Conservation (phyloP, 2,113 vertebrate species). For the Etia nguti region DNA sequence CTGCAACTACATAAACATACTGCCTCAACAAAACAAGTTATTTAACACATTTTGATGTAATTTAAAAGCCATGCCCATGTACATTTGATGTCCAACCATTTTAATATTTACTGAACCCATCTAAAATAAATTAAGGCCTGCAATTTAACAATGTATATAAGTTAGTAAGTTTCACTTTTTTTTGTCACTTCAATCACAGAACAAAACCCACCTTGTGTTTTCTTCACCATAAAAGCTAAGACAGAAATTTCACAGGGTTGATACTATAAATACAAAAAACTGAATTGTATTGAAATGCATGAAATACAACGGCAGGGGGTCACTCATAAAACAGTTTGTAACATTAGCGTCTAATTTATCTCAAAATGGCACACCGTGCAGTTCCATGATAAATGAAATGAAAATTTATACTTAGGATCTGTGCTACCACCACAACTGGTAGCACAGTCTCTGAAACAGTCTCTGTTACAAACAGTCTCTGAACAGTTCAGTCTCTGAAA, state of each 20-base stretch:
- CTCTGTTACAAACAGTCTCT: background rate
- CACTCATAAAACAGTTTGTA: background rate
- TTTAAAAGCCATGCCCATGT: background rate
- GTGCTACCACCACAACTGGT: background rate
- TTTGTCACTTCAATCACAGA: constrained; percentile 2
- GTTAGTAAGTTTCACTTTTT: background rate
- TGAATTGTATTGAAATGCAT: background rate
- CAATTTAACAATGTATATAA: background rate
- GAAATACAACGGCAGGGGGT: background rate
- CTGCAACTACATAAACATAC: background rate
- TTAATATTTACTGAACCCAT: background rate
- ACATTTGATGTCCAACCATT: background rate
- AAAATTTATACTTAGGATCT: background rate
- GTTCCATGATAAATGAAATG: background rate
- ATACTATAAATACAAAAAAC: background rate
- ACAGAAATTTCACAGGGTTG: background rate
- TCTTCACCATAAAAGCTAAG: background rate
- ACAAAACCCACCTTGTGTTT: background rate
- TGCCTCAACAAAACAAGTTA: background rate
- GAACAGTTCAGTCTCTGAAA: background rate
- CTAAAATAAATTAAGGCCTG: background rate
- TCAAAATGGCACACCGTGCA: background rate
- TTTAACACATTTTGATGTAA: background rate
- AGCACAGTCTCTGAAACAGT: background rate
- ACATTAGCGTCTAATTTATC: background rate